Evolutionary conservation across 2,797 vertebrate genomes (phyloP), one percentile per base, ranked within the genome.

Genomic region (Poeciliopsis paucimaculata): DNA sequence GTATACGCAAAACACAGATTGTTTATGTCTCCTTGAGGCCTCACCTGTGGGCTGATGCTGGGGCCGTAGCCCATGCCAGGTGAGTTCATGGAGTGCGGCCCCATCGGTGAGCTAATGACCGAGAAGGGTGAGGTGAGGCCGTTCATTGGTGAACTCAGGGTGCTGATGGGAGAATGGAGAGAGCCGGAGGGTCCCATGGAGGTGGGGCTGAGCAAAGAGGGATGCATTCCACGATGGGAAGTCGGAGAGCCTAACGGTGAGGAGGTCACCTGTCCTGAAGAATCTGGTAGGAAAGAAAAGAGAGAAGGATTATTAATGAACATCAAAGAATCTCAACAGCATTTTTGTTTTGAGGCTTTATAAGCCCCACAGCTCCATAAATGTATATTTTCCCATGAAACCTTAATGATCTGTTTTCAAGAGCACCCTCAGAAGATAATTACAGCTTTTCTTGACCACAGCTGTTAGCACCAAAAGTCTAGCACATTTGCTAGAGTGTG

Each of bases 21-120:
- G 26, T n/a, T 43, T 45, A 20, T 51, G 45, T 87, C 77, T 89
- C 80, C 83, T 39, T 82, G 64, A 0, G 79, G 86, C 75, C 95
- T 96, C 88, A 99, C 98, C 97, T 99, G 98, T 0, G 98, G 98
- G 93, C 97, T 99, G 88, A 97, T 85, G 16, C 95, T 96, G 66
- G 97, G 96, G 87, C 98, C 96, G 0, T 96, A 99, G 11, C 97
- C 98, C 95, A 99, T 96, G 79, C 97, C 96, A 1, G 97, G 97
- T 11, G 98, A 96, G 77, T 96, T 96, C 97, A 99, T 98, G 39
- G 97, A 96, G 95, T 99, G 98, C 43, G 96, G 95, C 7, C 97
- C 98, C 97, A 99, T 97, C 82, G 97, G 97, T 0, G 98, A 97
- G 94, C 97, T 99, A 96, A 99, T 99, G 95, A 99, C 98, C 0